Percentiles rank a stretch among this genome's conserved stretches.
Conservation (phyloP, 2,113 vertebrate species). For the Lipophrys pholis region DNA sequence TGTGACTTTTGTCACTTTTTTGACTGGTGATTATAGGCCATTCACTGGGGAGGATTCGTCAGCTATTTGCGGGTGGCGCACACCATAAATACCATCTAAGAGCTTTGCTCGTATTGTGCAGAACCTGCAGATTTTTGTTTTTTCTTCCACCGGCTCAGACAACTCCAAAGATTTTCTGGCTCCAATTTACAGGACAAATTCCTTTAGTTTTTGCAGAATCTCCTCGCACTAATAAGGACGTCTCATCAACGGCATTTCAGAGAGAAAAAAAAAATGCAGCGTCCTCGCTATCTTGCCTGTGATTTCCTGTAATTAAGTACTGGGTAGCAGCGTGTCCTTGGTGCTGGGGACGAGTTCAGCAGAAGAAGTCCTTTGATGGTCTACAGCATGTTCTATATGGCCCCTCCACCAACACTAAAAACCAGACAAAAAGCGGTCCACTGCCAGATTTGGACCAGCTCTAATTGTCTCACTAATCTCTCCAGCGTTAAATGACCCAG, state of each 20-base stretch:
- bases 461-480: conserved; percentile 83
- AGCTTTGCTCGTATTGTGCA: conserved; percentile 42
- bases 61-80: conserved; percentile 68
- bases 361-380: conserved; percentile 49
- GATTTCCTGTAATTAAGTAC: conserved; percentile 78
- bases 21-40: conserved; percentile 78
- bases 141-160: neutral
- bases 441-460: conserved; percentile 71
- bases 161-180: conserved; percentile 23
- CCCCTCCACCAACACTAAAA: conserved; percentile 36
- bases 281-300: conserved; percentile 61
- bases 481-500: conserved; percentile 73
- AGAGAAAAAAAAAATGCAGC: conserved; percentile 65
- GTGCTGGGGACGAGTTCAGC: conserved; percentile 64
- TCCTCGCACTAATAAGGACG: conserved; percentile 60
- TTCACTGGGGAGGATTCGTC: conserved; percentile 67
- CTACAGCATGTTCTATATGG: conserved; percentile 50
- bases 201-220: conserved; percentile 56
- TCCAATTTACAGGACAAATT: conserved; percentile 65
- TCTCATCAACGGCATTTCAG: conserved; percentile 66
- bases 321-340: conserved; percentile 67
- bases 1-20: conserved; percentile 80
- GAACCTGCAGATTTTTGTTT: conserved; percentile 35
- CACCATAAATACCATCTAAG: conserved; percentile 60
- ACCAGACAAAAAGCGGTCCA: conserved; percentile 63